phyloP scores from a whole-genome alignment of 2,113 vertebrate species.

The Barnardius zonarius region DNA sequence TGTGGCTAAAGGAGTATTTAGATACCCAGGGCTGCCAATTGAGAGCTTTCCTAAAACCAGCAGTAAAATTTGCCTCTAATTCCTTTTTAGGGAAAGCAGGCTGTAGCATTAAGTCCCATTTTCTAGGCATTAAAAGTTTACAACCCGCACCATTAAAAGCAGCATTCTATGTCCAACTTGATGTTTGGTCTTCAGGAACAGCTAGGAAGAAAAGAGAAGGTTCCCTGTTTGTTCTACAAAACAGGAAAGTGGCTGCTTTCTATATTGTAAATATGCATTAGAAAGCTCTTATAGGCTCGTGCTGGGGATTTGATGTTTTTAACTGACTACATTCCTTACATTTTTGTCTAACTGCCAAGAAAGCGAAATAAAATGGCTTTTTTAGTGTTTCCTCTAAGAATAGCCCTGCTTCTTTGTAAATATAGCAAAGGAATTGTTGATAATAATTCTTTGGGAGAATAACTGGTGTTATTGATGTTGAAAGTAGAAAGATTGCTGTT shows the following conservation, averaged over 20 bases:
- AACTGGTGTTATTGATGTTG: slow-evolving; percentile 66
- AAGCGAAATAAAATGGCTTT: slow-evolving; percentile 85
- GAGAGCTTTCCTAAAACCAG: slow-evolving; percentile 33
- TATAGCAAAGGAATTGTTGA: slow-evolving; percentile 66
- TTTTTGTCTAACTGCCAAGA: slow-evolving; percentile 89
- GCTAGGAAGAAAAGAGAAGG: slow-evolving; percentile 44
- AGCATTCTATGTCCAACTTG: slow-evolving; percentile 23
- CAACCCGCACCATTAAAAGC: background rate
- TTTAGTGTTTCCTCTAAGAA: slow-evolving; percentile 75
- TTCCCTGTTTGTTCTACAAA: slow-evolving; percentile 54
- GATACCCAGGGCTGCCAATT: slow-evolving; percentile 41
- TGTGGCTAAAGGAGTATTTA: slow-evolving; percentile 52
- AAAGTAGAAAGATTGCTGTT: slow-evolving; percentile 60
- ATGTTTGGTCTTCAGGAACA: slow-evolving; percentile 46
- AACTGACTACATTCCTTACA: slow-evolving; percentile 82
- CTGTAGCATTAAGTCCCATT: slow-evolving; percentile 26
- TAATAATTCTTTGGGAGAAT: slow-evolving; percentile 68
- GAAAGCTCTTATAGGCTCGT: slow-evolving; percentile 71
- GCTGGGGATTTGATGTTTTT: slow-evolving; percentile 78
- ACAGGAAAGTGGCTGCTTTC: slow-evolving; percentile 66
- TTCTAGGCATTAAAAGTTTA: slow-evolving; percentile 48
- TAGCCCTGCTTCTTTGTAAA: slow-evolving; percentile 71
- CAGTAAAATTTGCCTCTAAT: slow-evolving; percentile 26
- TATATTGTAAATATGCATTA: slow-evolving; percentile 74
- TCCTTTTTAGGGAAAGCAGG: slow-evolving; percentile 64